Evolutionary conservation across 2,797 vertebrate genomes (phyloP).

Genomic region (Momotus momota): DNA sequence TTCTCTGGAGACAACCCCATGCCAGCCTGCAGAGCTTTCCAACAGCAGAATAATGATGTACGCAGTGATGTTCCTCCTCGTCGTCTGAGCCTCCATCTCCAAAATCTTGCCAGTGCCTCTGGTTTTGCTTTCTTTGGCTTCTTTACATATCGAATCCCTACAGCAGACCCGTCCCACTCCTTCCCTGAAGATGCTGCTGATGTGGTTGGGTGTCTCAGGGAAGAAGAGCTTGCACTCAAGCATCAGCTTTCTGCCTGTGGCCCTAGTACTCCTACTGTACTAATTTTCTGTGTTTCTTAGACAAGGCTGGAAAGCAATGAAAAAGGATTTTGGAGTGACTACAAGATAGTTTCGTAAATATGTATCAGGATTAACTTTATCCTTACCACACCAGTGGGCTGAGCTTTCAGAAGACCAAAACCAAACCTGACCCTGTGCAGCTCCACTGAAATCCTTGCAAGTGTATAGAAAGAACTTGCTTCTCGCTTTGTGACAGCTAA

Average conservation of each 20-base stretch:
- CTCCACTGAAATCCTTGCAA: neutral
- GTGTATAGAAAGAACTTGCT: fast-evolving
- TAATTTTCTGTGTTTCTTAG: neutral
- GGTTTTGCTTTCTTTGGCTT: neutral
- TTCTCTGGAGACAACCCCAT: neutral
- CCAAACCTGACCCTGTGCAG: neutral
- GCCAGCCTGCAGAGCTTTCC: neutral
- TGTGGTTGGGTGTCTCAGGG: neutral
- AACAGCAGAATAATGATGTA: neutral
- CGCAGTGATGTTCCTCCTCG: fast-evolving
- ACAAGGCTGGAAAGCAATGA: neutral
- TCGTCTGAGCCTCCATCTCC: neutral
- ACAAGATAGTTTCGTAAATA: neutral
- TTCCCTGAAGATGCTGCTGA: neutral
- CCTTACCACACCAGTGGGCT: neutral
- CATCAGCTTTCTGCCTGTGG: neutral
- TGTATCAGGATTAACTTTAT: neutral
- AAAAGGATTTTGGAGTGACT: neutral
- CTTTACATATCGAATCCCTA: neutral
- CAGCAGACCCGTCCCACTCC: neutral
- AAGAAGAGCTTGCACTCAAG: neutral
- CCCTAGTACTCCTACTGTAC: fast-evolving
- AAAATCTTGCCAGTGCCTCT: neutral
- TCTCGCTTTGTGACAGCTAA: neutral
- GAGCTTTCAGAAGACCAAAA: neutral